phyloP scores from a whole-genome alignment of 2,888 invertebrate species.

The Cancer borealis region DNA sequence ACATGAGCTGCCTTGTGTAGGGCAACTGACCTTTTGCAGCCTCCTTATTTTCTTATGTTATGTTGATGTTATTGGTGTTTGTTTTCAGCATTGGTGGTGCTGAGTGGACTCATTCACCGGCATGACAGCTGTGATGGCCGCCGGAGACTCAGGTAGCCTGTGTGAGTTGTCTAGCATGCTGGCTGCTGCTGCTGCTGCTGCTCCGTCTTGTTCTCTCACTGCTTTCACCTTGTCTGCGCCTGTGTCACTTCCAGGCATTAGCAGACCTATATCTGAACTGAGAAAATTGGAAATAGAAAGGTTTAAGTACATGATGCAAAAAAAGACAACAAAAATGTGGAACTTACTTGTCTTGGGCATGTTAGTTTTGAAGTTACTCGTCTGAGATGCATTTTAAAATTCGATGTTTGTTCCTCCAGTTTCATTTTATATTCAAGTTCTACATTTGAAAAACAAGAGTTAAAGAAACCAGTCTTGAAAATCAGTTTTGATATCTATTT shows the following conservation, averaged over 20 bases:
- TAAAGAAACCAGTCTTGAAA: not conserved
- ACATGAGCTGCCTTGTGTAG: too few species aligned
- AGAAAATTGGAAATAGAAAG: slow-evolving; percentile 22
- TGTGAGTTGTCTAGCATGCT: slow-evolving; percentile 71
- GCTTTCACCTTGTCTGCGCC: not conserved
- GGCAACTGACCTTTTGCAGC: too few species aligned
- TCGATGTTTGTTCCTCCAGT: not conserved
- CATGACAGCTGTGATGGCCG: slow-evolving; percentile 77
- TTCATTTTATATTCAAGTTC: not conserved
- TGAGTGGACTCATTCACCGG: slow-evolving; percentile 65
- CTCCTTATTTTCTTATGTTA: not conserved
- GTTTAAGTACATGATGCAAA: not conserved
- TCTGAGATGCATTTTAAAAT: not conserved
- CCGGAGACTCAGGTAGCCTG: slow-evolving; percentile 76
- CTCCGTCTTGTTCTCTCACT: not conserved
- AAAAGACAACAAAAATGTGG: not conserved
- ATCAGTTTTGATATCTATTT: not conserved
- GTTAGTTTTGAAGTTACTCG: not conserved
- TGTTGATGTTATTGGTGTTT: not conserved
- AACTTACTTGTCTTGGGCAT: not conserved
- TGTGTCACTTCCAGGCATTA: slow-evolving; percentile 10
- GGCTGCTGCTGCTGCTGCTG: slow-evolving; percentile 51
- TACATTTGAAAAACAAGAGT: not conserved
- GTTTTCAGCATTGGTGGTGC: slow-evolving; percentile 66
- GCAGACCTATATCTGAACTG: not conserved